Conservation (phyloP, 2,113 vertebrate species). For the Ceyx cyanopectus region DNA sequence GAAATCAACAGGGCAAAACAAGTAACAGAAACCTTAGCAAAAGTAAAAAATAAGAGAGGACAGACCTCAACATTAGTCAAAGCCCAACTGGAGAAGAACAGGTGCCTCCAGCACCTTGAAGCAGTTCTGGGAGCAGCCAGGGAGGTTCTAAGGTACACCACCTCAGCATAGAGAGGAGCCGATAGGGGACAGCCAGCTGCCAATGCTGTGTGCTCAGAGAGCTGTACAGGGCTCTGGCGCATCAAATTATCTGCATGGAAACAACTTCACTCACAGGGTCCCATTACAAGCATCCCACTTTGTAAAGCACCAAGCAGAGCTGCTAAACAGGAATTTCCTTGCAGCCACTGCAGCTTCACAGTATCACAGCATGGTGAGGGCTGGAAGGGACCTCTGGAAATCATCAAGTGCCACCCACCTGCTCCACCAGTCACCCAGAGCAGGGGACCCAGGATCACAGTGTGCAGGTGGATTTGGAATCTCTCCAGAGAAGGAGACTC, state of each 20-base stretch:
- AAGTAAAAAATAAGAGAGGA: background rate
- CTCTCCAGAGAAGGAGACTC: too few relatives aligned
- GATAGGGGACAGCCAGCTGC: background rate
- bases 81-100: background rate
- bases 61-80: background rate
- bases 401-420: too few relatives aligned
- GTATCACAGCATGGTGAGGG: too few relatives aligned
- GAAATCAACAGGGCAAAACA: rapidly evolving
- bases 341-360: background rate
- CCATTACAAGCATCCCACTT: rapidly evolving
- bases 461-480: too few relatives aligned
- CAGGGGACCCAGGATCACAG: too few relatives aligned
- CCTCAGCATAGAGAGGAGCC: rapidly evolving
- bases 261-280: too few relatives aligned
- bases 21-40: background rate
- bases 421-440: too few relatives aligned
- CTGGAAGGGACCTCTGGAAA: too few relatives aligned
- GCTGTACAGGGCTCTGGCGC: background rate
- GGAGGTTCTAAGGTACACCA: too few relatives aligned
- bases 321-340: background rate
- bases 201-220: rapidly evolving
- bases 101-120: background rate
- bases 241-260: rapidly evolving
- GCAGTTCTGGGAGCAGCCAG: background rate
- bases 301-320: background rate